Percentiles rank a stretch among this genome's conserved stretches.
Conservation (phyloP, 2,888 invertebrate genomes). For the Meliscaeva auricollis region DNA sequence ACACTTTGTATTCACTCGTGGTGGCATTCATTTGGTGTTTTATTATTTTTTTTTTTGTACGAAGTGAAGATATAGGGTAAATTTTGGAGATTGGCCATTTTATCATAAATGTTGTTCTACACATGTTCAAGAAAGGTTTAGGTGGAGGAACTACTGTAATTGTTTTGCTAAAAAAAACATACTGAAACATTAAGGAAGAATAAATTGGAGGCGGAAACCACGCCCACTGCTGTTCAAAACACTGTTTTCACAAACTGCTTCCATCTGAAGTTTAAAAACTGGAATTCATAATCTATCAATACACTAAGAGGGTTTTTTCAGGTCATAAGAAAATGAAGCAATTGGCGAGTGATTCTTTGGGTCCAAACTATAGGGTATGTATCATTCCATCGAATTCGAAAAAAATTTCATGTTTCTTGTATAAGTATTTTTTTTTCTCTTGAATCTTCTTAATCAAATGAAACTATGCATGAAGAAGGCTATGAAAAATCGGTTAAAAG, state of each 20-base stretch:
- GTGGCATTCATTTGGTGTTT: slow-evolving; percentile 51
- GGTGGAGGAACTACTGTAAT: too few species aligned
- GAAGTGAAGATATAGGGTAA: slow-evolving; percentile 15
- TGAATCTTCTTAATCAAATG: slow-evolving; percentile 3
- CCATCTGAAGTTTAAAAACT: too few species aligned
- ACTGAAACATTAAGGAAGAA: too few species aligned
- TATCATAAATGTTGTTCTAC: too few species aligned
- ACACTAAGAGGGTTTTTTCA: background rate
- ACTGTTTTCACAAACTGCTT: too few species aligned
- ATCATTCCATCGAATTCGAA: background rate
- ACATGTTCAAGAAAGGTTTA: too few species aligned
- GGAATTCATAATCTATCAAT: too few species aligned
- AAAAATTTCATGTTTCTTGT: background rate
- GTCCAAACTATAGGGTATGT: too few species aligned
- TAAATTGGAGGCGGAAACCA: background rate
- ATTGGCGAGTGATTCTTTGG: too few species aligned
- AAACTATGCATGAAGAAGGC: background rate
- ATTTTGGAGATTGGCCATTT: background rate
- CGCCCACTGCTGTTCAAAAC: too few species aligned
- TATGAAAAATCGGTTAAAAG: slow-evolving; percentile 63
- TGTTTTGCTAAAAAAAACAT: too few species aligned
- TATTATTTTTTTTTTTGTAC: slow-evolving; percentile 14
- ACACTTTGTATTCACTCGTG: slow-evolving; percentile 65
- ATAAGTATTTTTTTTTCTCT: slow-evolving; percentile 20
- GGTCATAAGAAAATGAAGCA: too few species aligned